phyloP scores from a whole-genome alignment of 2,113 vertebrate species.

The Caretta caretta region DNA sequence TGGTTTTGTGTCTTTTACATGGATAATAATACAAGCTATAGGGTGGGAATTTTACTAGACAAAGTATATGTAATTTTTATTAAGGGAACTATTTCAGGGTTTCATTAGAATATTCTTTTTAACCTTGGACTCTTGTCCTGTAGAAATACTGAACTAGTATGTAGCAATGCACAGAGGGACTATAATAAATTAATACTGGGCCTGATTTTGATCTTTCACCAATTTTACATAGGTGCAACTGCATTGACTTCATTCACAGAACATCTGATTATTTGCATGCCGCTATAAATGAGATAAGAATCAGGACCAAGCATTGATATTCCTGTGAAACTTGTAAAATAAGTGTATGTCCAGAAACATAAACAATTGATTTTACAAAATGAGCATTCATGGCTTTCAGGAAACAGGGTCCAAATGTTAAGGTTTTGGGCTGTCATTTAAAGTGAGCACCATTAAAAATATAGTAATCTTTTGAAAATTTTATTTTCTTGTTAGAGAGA shows the following conservation, averaged over 20 bases:
- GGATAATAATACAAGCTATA: background rate
- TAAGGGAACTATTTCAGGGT: background rate
- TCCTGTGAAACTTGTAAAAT: background rate
- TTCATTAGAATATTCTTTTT: background rate
- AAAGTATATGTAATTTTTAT: background rate
- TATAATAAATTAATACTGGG: background rate
- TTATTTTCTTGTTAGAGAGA: background rate
- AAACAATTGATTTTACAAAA: background rate
- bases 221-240: background rate
- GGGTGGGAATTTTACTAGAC: background rate
- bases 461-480: background rate
- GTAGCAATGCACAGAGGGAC: background rate
- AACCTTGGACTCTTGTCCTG: rapidly evolving
- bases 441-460: background rate
- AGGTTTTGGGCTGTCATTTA: background rate
- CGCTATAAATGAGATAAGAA: background rate
- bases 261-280: background rate
- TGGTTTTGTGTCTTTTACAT: background rate
- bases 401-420: background rate
- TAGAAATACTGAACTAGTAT: background rate
- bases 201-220: background rate
- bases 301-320: background rate
- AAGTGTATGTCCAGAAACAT: background rate
- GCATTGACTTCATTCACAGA: background rate
- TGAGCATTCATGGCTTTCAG: rapidly evolving